These are phyloP conservation scores for Tilapia sparmanii DNA, from an alignment of 2,113 vertebrate species.

Conservation along the genomic window DNA sequence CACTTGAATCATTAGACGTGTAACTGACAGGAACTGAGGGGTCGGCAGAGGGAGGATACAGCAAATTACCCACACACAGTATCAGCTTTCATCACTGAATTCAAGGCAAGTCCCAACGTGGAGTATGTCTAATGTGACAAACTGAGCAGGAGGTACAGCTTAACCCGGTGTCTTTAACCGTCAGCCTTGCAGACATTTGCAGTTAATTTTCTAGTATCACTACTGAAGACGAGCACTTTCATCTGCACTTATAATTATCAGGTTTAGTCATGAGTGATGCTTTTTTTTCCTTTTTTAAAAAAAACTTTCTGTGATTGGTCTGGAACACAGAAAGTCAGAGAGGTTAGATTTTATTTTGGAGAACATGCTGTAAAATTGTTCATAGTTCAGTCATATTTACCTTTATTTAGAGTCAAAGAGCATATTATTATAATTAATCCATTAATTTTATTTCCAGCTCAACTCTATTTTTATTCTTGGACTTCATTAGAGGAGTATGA, in stretches of 20 bases:
- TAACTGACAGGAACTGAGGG: slow-evolving; percentile 16
- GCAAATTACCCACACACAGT: background rate
- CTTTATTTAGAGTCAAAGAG: background rate
- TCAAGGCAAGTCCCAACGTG: background rate
- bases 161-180: background rate
- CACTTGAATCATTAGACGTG: background rate
- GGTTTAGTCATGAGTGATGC: background rate
- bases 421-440: background rate
- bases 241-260: background rate
- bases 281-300: rapidly evolving
- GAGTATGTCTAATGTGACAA: background rate
- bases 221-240: background rate
- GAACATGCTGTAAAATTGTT: background rate
- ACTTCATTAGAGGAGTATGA: background rate
- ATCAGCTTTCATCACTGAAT: slow-evolving; percentile 28
- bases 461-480: background rate
- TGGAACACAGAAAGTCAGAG: background rate
- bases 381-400: background rate
- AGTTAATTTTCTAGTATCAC: background rate
- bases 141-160: background rate
- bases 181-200: background rate
- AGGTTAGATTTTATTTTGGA: background rate
- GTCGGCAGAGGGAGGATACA: background rate
- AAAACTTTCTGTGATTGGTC: background rate
- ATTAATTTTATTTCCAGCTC: background rate